A percentile compares a stretch with the other conserved stretches of the same genome.
phyloP scores from a whole-genome alignment of 2,113 vertebrate species.

The Syngnathus floridae region DNA sequence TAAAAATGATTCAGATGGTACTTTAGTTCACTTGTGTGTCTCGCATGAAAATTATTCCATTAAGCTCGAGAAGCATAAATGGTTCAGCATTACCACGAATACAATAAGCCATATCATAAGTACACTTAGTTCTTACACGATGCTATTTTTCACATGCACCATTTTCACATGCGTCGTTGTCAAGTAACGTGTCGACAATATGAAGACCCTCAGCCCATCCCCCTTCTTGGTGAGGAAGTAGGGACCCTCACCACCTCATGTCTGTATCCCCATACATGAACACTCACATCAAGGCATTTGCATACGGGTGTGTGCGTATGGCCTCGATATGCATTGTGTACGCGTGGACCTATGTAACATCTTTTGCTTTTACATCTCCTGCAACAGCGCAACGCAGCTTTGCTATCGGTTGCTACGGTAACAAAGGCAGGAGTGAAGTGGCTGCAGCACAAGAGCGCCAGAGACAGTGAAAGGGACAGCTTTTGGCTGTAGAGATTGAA shows the following conservation, averaged over 20 bases:
- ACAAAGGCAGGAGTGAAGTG: conserved; percentile 66
- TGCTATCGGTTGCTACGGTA: conserved; percentile 71
- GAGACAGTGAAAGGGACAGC: conserved; percentile 14
- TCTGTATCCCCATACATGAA: conserved; percentile 12
- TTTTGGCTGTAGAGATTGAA: conserved; percentile 22
- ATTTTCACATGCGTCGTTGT: conserved; percentile 26
- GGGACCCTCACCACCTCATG: conserved; percentile 27
- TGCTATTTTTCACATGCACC: too few relatives aligned
- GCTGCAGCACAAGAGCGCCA: conserved; percentile 53
- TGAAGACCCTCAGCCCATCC: conserved; percentile 46
- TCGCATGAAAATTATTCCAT: too few relatives aligned
- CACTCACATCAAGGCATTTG: conserved; percentile 1
- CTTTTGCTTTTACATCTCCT: conserved; percentile 49
- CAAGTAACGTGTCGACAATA: conserved; percentile 32
- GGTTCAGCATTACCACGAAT: too few relatives aligned
- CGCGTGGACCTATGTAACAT: conserved; percentile 33
- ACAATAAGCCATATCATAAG: too few relatives aligned
- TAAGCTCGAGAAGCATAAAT: too few relatives aligned
- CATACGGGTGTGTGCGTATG: background rate
- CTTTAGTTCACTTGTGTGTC: background rate
- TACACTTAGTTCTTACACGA: too few relatives aligned
- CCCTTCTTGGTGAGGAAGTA: conserved; percentile 29
- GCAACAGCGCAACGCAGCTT: conserved; percentile 59
- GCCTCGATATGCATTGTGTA: conserved; percentile 5
- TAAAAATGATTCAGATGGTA: too few relatives aligned